Evolutionary conservation across 2,888 invertebrate genomes (phyloP).

Genomic region (Ectemnius lituratus): DNA sequence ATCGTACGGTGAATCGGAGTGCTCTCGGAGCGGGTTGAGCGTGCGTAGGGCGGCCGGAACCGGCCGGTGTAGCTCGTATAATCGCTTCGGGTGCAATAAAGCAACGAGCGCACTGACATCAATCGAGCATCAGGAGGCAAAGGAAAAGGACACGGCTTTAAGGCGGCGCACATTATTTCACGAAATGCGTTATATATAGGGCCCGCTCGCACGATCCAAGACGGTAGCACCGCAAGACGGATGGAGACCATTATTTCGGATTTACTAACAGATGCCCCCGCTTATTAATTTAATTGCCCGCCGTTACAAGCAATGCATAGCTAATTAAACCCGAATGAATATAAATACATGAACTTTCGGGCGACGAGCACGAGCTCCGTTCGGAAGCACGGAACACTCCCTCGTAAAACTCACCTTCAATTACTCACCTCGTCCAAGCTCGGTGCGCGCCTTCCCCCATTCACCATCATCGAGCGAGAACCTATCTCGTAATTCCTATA

Average conservation of each 20-base stretch:
- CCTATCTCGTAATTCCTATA: too few species aligned
- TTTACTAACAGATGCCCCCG: slow-evolving; percentile 68
- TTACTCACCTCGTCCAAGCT: background rate
- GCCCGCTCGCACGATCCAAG: slow-evolving; percentile 44
- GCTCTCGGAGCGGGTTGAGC: slow-evolving; percentile 3
- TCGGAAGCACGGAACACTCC: background rate
- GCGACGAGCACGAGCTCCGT: slow-evolving; percentile 19
- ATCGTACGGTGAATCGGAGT: slow-evolving; percentile 52
- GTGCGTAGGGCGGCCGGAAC: slow-evolving; percentile 15
- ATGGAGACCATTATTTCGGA: slow-evolving; percentile 71
- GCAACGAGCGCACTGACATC: slow-evolving; percentile 28
- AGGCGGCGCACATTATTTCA: slow-evolving; percentile 45
- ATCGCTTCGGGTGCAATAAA: slow-evolving; percentile 55
- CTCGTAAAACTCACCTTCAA: background rate
- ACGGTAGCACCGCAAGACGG: slow-evolving; percentile 67
- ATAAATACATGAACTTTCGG: slow-evolving; percentile 54
- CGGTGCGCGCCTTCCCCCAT: too few species aligned
- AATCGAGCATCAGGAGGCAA: slow-evolving; percentile 25
- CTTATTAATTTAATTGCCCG: slow-evolving; percentile 75
- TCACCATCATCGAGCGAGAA: too few species aligned
- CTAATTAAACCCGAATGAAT: slow-evolving; percentile 71
- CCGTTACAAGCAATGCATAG: slow-evolving; percentile 71
- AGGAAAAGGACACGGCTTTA: slow-evolving; percentile 26
- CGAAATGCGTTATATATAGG: slow-evolving; percentile 36
- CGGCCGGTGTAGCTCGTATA: slow-evolving; percentile 22